Percentiles rank a stretch among this genome's conserved stretches.
Conservation (phyloP, 2,797 vertebrate genomes). For the Nyctibius grandis region DNA sequence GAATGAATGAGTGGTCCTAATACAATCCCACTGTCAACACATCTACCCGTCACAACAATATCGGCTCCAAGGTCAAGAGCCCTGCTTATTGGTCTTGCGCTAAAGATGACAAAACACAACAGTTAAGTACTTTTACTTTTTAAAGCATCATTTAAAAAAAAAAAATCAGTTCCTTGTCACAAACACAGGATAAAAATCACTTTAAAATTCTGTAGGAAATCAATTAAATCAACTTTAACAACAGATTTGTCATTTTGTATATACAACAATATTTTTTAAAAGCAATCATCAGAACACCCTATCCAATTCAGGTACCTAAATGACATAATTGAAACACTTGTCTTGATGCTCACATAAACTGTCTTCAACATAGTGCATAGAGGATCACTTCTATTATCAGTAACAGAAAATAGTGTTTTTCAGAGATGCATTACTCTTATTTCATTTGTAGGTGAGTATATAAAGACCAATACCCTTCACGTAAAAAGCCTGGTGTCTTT, state of each 20-base stretch:
- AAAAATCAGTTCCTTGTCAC: background rate
- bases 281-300: background rate
- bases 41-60: constrained; percentile 83
- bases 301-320: background rate
- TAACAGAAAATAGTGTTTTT: background rate
- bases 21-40: constrained; percentile 84
- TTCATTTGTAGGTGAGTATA: background rate
- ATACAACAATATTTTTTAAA: background rate
- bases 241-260: background rate
- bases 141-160: background rate
- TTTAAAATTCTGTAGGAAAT: background rate
- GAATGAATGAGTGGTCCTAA: constrained; percentile 86
- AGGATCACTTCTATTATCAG: background rate
- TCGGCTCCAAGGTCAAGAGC: constrained; percentile 86
- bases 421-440: background rate
- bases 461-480: background rate
- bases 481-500: background rate
- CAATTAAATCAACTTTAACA: background rate
- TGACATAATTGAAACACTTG: background rate
- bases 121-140: background rate
- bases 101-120: constrained; percentile 31
- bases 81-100: constrained; percentile 81
- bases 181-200: background rate
- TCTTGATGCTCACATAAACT: background rate
- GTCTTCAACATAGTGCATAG: background rate